Base-by-base conservation (phyloP, 2,797 vertebrate species). In the Characodon lateralis region DNA sequence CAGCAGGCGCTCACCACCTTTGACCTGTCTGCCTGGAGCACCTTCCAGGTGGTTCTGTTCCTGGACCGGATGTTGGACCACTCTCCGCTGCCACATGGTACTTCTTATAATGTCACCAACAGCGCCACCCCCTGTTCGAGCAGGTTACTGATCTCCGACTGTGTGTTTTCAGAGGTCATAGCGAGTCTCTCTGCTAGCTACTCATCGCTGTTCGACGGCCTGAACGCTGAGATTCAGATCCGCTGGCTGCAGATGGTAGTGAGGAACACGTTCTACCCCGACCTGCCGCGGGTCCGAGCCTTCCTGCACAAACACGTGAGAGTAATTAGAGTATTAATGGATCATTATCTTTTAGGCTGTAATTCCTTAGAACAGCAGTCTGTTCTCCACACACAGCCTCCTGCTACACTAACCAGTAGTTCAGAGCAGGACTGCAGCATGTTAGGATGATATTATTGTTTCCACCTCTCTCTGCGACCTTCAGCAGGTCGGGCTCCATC, bases 211-310 rank as follows among this genome's bases (percentile, higher is more conserved):
- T 92, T 99, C 84, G 97, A 97, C 18, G 94, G 94, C 20, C 97
- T 98, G 95, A 99, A 98, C 0, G 97, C 98, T 0, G 98, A 99
- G 93, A 97, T 99, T 84, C 96, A 97, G 84, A 96, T 99, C 84
- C 97, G 98, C 75, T 99, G 97, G 97, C 87, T 99, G 83, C 98
- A 99, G 95, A 95, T 99, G 22, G 96, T 98, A 6, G 97, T 99
- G 88, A 95, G 98, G 56, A 99, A 97, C 77, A 91, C 95, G 73
- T 99, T 97, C 94, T 96, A 97, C 55, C 96, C 97, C 0, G 98
- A 99, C 75, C 94, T 99, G 84, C 96, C 96, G 35, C 94, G 95
- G 55, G 97, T 99, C 69, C 94, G 97, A 74, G 95, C 95, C 92
- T 99, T 99, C 92, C 96, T 99, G 74, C 96, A 97, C 91, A 98